A percentile compares a stretch with the other conserved stretches of the same genome.
phyloP scores from a whole-genome alignment of 2,888 invertebrate species.

The Amaurobius ferox region DNA sequence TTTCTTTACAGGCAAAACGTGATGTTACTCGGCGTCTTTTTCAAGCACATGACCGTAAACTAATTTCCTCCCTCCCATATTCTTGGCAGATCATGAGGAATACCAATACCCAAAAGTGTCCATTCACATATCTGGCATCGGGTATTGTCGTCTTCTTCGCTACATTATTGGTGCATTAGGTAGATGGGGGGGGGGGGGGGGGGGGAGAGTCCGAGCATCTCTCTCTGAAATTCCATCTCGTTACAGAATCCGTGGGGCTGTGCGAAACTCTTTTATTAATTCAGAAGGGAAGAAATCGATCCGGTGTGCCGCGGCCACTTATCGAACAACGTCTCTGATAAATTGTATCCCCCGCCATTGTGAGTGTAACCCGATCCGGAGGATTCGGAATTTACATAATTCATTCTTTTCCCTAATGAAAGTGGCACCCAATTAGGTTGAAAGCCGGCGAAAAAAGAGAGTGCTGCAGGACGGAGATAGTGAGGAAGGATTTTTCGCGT shows the following conservation, averaged over 20 bases:
- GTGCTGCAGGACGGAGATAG: neutral
- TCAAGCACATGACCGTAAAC: neutral
- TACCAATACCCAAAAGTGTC: neutral
- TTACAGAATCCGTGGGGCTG: conserved; percentile 26
- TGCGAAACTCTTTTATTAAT: conserved; percentile 62
- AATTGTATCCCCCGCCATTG: conserved; percentile 40
- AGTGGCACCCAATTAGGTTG: conserved; percentile 70
- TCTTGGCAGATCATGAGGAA: neutral
- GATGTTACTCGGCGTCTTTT: no score
- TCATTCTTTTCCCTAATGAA: conserved; percentile 72
- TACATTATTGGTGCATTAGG: conserved; percentile 47
- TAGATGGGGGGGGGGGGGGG: neutral
- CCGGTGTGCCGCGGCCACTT: conserved; percentile 57
- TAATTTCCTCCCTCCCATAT: neutral
- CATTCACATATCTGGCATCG: neutral
- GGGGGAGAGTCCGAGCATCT: neutral
- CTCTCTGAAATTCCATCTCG: conserved; percentile 59
- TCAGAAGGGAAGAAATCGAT: conserved; percentile 37
- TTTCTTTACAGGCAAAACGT: no score
- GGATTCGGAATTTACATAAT: conserved; percentile 70
- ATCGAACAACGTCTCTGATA: conserved; percentile 46
- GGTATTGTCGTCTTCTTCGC: conserved; percentile 9
- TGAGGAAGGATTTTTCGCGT: neutral
- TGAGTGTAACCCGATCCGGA: conserved; percentile 48
- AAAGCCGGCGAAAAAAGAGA: conserved; percentile 22